Evolutionary conservation across 2,888 invertebrate genomes (phyloP), one percentile per base, ranked within the genome.

Genomic region (Leucophenga maculata): DNA sequence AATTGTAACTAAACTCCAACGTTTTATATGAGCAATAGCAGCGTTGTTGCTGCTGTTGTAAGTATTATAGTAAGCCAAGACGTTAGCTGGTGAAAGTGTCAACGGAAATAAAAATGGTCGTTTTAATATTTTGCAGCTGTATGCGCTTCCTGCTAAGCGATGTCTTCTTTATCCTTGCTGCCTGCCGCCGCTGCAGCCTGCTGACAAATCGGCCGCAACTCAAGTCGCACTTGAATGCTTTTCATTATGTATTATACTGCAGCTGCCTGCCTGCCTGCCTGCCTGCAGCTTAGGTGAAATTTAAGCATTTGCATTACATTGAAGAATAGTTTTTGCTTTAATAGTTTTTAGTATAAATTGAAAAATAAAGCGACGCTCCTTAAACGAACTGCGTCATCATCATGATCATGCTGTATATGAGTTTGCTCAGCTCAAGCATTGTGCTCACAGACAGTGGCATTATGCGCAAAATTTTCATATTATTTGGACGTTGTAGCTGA

Each of bases 61-160:
- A 26, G n/a, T 6, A 22, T 39, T 66, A 50, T 11, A 54, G 32
- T 48, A 67, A 52, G 71, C 60, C 71, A 32, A 52, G 13, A 18
- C 26, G 50, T 26, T 18, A 39, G 32, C 78, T 75, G 78, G 72
- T 77, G 73, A 77, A 80, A 67, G 57, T 82, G 84, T 83, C 81
- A 82, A 83, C 75, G 83, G 66, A 81, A 74, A 81, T 82, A 84
- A 81, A 83, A 84, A 81, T 82, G 79, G 83, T 81, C 79, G 79
- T 81, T 81, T 83, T 81, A 82, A 83, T 83, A 81, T 84, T 82
- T 82, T 75, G 81, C 81, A 82, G 81, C 77, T 80, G 82, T 70
- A 59, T 67, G 44, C 62, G 48, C 18, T 48, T 3, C 44, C 48
- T 11, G 8, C 67, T 16, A 6, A 57, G 52, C 82, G 83, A 83